Base-by-base conservation (phyloP, 37 sponge, comb jelly and placozoan genomes). In the Spongia lamella region DNA sequence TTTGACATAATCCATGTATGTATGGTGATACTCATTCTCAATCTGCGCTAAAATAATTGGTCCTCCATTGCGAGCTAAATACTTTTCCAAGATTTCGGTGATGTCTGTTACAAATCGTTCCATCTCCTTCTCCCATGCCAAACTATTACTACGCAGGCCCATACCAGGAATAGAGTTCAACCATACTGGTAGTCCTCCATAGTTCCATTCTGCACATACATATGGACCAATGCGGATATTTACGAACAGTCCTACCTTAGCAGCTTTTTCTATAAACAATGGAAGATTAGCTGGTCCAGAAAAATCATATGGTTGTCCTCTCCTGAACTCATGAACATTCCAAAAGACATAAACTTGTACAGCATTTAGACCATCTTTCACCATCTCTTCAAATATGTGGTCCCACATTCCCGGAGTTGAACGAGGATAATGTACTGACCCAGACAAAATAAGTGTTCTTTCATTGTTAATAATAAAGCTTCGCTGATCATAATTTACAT, bases 1-100 rank as follows among this genome's bases (percentile, higher is more conserved):
- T 19, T 68, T 33, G 11, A 84, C 35, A 40, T 84, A 84, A 11
- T 53, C 63, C 16, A 31, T 11, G 40, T 84, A 78, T 58, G 56
- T 11, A 54, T 56, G 33, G 51, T 21, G 65, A 38, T 57, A 78
- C 56, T 84, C 85, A 43, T 84, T 84, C 72, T 84, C 85, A 30
- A 84, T 78, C 68, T 84, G 85, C 21, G 79, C 79, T 31, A 84
- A n/a, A 20, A 84, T 57, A 16, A 84, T 61, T 9, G 85, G 85
- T 3, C 85, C 85, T 32, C 85, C 85, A 37, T 84, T 56, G 1
- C 27, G 29, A 7, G 85, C 79, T 5, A 78, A 55, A 21, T 53
- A 70, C 4, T 78, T 78, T 34, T 32, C 47, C 2, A 52, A 62
- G 1, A 68, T 3, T 17, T 40, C 37, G 0, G 50, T 64, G 22